A percentile compares a stretch with the other conserved stretches of the same genome.
These are phyloP conservation scores for Gallinago paraguaiae DNA, from an alignment of 2,113 vertebrate genomes.

Conservation along the genomic window DNA sequence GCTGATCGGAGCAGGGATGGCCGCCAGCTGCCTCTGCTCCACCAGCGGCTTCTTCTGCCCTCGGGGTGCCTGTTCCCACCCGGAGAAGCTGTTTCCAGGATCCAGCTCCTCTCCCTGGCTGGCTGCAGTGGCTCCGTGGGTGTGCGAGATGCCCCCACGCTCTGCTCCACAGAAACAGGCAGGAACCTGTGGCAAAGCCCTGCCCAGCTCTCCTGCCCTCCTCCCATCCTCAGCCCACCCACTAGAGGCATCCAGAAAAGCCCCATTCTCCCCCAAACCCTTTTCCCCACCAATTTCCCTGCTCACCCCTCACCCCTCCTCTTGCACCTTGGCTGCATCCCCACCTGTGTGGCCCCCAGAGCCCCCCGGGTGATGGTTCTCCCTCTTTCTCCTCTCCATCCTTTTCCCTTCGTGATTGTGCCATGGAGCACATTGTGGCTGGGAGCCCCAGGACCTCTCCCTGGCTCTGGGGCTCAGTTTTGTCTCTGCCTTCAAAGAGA, in stretches of 20 bases:
- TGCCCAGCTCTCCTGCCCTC: background rate
- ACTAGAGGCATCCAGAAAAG: background rate
- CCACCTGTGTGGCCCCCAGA: background rate
- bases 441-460: background rate
- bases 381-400: no score
- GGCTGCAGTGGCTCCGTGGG: background rate
- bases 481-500: background rate
- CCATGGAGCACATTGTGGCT: background rate
- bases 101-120: background rate
- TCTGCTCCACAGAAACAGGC: background rate
- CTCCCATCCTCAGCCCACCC: fast-evolving
- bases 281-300: background rate
- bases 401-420: background rate
- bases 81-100: fast-evolving
- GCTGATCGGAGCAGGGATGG: background rate
- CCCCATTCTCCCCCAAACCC: background rate
- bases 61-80: fast-evolving
- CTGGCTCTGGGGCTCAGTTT: background rate
- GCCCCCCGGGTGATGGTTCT: background rate
- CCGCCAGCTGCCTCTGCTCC: background rate
- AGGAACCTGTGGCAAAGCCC: background rate
- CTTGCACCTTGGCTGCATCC: background rate
- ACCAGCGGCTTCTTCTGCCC: background rate
- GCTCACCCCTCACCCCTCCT: fast-evolving
- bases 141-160: fast-evolving